These are phyloP conservation scores for Tachystola acroxantha DNA, from an alignment of 2,888 invertebrate genomes.

Conservation along the genomic window DNA sequence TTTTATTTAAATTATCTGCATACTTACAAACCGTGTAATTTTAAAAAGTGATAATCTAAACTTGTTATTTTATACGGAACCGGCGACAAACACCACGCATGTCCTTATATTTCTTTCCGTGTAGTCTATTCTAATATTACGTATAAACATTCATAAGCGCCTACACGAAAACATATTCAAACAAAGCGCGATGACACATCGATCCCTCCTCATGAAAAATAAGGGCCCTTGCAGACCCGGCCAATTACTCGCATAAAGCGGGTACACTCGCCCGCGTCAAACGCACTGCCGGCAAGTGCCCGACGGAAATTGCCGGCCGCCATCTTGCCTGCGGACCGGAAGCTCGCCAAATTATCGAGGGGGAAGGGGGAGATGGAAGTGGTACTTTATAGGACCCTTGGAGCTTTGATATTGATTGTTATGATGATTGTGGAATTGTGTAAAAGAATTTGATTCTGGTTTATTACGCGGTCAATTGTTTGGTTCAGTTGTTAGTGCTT, in stretches of 20 bases:
- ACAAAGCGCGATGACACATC: not conserved
- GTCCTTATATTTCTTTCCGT: too few species aligned
- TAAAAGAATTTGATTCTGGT: too few species aligned
- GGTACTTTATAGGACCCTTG: not conserved
- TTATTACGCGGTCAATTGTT: too few species aligned
- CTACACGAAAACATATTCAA: too few species aligned
- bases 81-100: too few species aligned
- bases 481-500: too few species aligned
- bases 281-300: conserved; percentile 39
- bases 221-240: conserved; percentile 4
- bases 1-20: too few species aligned
- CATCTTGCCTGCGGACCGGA: conserved; percentile 44
- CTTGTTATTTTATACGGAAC: too few species aligned
- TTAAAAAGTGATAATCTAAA: too few species aligned
- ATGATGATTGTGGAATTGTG: not conserved
- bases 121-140: too few species aligned
- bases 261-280: conserved; percentile 32
- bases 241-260: conserved; percentile 31
- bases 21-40: too few species aligned
- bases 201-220: not conserved
- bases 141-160: too few species aligned
- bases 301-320: conserved; percentile 50
- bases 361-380: conserved; percentile 6
- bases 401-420: not conserved
- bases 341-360: conserved; percentile 41